Base-by-base conservation (phyloP, 2,113 vertebrate species). In the Scalopus aquaticus region DNA sequence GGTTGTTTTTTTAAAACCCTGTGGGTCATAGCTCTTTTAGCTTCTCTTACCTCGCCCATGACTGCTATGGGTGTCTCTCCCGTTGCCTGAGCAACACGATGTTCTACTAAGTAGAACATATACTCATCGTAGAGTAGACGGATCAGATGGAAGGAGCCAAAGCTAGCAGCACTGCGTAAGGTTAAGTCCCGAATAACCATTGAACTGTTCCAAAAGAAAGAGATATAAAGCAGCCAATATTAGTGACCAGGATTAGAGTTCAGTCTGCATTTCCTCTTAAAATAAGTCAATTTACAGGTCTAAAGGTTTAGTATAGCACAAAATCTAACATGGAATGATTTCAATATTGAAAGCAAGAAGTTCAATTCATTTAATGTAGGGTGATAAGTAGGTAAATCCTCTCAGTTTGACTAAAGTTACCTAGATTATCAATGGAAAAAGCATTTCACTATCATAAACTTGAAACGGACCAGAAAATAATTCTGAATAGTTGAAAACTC, bases 171-270 rank as follows among this genome's bases (percentile, higher is more conserved):
- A 94, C 98, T 99, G 96, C 98, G 98, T 3, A 99, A 98, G 96
- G 98, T 99, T 98, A 99, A 96, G 96, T 99, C 98, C 88, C 98
- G 98, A 97, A 99, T 99, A 97, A 99, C 98, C 98, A 99, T 99
- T 67, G 98, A 99, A 97, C 98, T 99, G 97, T 98, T 97, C 0
- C 46, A 96, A 97, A 97, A 98, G 97, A 97, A 96, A 49, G 97
- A 98, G 49, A 97, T 30, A 97, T 1, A 67, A 95, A 35, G 81
- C 39, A 88, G 86, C 32, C 51, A 84, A 32, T 54, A 46, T 96
- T 87, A 97, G 92, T 70, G 74, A 81, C 42, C 37, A 82, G 22
- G 42, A 85, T 65, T 44, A 70, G 10, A 44, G 42, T 62, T 90
- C 15, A 46, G 86, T 5, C 22, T 67, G 28, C 24, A 51, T 78